A percentile compares a stretch with the other conserved stretches of the same genome.
phyloP scores from a whole-genome alignment of 2,113 vertebrate genomes.

The Holacanthus passer region DNA sequence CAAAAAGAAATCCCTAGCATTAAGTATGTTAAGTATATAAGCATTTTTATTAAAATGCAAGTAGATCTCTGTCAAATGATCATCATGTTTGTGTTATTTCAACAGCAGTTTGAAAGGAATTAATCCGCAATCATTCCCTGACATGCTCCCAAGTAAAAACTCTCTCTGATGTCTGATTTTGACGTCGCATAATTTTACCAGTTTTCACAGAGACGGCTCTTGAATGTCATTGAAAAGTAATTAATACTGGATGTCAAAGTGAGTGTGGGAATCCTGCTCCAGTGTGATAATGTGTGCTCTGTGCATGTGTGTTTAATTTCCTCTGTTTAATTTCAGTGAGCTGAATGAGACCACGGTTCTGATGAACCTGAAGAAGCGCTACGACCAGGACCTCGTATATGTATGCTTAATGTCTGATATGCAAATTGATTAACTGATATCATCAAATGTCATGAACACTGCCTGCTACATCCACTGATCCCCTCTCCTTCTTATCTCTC shows the following conservation, averaged over 20 bases:
- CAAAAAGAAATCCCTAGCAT: constrained; percentile 22
- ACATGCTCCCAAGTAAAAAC: neutral
- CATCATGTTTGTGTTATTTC: constrained; percentile 16
- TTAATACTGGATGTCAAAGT: constrained; percentile 37
- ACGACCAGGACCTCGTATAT: constrained; percentile 91
- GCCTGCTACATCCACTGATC: neutral
- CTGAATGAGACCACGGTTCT: constrained; percentile 92
- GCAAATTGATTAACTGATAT: constrained; percentile 47
- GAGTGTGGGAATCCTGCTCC: constrained; percentile 19
- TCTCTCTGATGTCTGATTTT: constrained; percentile 2
- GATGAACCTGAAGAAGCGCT: constrained; percentile 92
- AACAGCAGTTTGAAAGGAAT: constrained; percentile 22
- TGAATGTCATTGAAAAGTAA: constrained; percentile 38
- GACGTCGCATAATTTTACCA: neutral
- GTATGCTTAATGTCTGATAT: constrained; percentile 80
- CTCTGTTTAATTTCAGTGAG: constrained; percentile 85
- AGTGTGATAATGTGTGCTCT: constrained; percentile 38
- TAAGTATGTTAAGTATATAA: constrained; percentile 27
- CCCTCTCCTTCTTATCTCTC: neutral
- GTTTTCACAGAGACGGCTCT: constrained; percentile 4
- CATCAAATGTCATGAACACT: constrained; percentile 15
- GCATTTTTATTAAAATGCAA: constrained; percentile 21
- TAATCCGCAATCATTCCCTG: neutral
- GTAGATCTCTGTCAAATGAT: neutral
- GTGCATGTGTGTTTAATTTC: constrained; percentile 39